Conservation (phyloP, 2,797 vertebrate genomes). For the Pangasius mekongensis region DNA sequence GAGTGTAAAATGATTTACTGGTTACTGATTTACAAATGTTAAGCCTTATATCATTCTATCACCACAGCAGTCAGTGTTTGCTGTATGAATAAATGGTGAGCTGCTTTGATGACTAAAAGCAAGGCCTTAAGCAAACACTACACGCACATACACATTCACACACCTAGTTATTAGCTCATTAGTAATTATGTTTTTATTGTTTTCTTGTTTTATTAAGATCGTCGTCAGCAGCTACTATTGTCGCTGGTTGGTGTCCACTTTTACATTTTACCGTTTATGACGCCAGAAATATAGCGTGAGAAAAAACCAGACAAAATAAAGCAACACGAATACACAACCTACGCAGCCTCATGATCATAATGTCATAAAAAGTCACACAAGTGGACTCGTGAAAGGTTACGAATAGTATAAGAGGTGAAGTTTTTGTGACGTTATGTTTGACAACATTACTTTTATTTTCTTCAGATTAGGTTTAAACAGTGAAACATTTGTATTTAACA, state of each 20-base stretch:
- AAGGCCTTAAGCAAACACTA: constrained; percentile 14
- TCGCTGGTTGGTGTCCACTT: background rate
- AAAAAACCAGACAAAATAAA: background rate
- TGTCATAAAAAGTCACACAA: background rate
- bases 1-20: background rate
- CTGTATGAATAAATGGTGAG: background rate
- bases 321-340: background rate
- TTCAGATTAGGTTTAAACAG: background rate
- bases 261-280: background rate
- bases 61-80: constrained; percentile 7
- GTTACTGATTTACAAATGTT: background rate
- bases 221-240: background rate
- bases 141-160: background rate
- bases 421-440: background rate
- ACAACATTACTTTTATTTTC: background rate
- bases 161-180: background rate
- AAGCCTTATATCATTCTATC: background rate
- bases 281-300: background rate
- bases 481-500: background rate
- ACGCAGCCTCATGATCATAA: background rate
- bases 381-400: background rate
- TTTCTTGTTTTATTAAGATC: background rate
- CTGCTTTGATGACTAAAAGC: background rate
- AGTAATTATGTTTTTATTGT: background rate
- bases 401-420: background rate